phyloP scores from a whole-genome alignment of 2,797 vertebrate species.

The Orestias chungarensis region DNA sequence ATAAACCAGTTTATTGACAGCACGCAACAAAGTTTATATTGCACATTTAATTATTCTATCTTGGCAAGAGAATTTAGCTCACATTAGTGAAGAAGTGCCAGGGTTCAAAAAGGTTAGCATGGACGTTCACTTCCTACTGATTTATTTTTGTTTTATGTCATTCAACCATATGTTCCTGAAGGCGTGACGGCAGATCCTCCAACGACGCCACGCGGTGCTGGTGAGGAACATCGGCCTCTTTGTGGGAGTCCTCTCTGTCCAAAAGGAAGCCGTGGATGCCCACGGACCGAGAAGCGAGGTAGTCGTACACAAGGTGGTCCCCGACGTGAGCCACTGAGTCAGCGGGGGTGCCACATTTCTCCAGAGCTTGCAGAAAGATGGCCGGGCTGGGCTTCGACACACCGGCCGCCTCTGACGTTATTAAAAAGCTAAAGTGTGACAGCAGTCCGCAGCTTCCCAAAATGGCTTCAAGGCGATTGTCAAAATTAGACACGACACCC shows the following conservation, averaged over 20 bases:
- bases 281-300: constrained; percentile 79
- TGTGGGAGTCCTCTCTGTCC: constrained; percentile 36
- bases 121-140: neutral
- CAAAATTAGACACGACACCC: constrained; percentile 93
- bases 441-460: constrained; percentile 80
- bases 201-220: constrained; percentile 73
- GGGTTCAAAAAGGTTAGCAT: constrained; percentile 14
- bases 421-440: constrained; percentile 87
- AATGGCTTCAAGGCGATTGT: constrained; percentile 84
- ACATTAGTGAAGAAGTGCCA: neutral
- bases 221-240: constrained; percentile 64
- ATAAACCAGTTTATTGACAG: neutral
- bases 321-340: constrained; percentile 85
- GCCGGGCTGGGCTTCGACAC: constrained; percentile 84
- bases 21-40: too few species aligned
- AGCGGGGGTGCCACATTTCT: constrained; percentile 67
- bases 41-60: neutral
- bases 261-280: constrained; percentile 90
- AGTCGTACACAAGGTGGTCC: constrained; percentile 87
- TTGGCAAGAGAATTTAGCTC: neutral
- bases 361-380: constrained; percentile 86
- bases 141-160: neutral
- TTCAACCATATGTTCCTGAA: constrained; percentile 65
- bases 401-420: constrained; percentile 87
- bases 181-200: constrained; percentile 68